Conservation (phyloP, 2,113 vertebrate species). For the Clarias gariepinus region DNA sequence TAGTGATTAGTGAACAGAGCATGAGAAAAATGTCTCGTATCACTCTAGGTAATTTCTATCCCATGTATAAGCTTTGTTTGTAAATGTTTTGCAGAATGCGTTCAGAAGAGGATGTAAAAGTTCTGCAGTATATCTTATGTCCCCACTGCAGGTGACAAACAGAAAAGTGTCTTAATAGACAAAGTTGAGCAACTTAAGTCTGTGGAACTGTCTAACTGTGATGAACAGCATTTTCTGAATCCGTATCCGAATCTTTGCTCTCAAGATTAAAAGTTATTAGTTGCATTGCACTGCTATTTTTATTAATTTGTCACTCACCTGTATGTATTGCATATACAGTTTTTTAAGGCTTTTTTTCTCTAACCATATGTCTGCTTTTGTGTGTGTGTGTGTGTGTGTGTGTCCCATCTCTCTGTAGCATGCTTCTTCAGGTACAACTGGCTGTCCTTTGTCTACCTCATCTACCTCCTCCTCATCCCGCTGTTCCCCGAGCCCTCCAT, state of each 20-base stretch:
- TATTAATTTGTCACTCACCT: background rate
- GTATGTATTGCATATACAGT: background rate
- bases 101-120: background rate
- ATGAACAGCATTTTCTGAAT: too few species aligned
- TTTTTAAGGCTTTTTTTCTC: background rate
- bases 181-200: background rate
- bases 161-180: background rate
- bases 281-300: background rate
- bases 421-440: slow-evolving; percentile 97
- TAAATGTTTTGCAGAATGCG: background rate
- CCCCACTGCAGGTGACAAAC: background rate
- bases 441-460: slow-evolving; percentile 98
- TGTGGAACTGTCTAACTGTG: background rate
- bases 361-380: background rate
- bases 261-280: background rate
- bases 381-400: slow-evolving; percentile 24
- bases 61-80: too few species aligned
- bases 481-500: slow-evolving; percentile 92
- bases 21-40: too few species aligned
- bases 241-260: too few species aligned
- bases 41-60: too few species aligned
- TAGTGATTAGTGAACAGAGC: too few species aligned
- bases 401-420: slow-evolving; percentile 71
- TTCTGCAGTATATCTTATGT: too few species aligned
- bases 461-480: slow-evolving; percentile 96